Evolutionary conservation across 2,797 vertebrate genomes (phyloP), one percentile per base, ranked within the genome.

Genomic region (Scarus forsteni): DNA sequence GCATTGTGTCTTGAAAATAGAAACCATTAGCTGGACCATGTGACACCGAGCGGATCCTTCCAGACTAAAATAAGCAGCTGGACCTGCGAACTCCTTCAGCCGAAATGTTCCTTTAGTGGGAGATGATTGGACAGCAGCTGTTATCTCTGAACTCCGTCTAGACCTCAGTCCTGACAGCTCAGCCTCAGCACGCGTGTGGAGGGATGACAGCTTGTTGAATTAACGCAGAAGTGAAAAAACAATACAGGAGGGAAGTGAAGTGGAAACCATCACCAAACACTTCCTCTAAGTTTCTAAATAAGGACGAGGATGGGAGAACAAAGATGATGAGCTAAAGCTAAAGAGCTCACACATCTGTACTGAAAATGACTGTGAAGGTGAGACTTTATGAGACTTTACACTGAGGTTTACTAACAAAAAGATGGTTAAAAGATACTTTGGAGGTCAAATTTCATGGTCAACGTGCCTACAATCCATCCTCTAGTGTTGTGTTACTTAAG

Each of bases 1-100:
- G 88, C 91, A 92, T 94, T 94, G 93, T 94, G 45, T 86, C 82
- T 84, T 85, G 83, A 51, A 92, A 90, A 93, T 89, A 92, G 92
- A 93, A 94, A 90, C 84, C 86, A 84, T 89, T 78, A 87, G 85
- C 83, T 75, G 58, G 52, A 10, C 86, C 93, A 94, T 94, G 93
- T 94, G 94, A 95, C 89, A 75, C 4, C 36, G 50, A 70, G 70
- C 50, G 73, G 69, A 80, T 89, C 73, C 75, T 83, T 66, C 54
- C 50, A 66, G 89, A 91, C 86, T 66, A 90, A 93, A 94, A 94
- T 94, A 94, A 89, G 88, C 65, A 13, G 13, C 58, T 62, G 65
- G 67, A 78, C 79, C 72, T 60, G 63, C 68, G 79, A 79, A 72
- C 71, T 64, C 75, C 70, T 69, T 60, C 38, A 52, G 72, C 75